Percentiles rank a stretch among this genome's conserved stretches.
Conservation (phyloP, 2,888 invertebrate species). For the Acrocyrtus sp. region DNA sequence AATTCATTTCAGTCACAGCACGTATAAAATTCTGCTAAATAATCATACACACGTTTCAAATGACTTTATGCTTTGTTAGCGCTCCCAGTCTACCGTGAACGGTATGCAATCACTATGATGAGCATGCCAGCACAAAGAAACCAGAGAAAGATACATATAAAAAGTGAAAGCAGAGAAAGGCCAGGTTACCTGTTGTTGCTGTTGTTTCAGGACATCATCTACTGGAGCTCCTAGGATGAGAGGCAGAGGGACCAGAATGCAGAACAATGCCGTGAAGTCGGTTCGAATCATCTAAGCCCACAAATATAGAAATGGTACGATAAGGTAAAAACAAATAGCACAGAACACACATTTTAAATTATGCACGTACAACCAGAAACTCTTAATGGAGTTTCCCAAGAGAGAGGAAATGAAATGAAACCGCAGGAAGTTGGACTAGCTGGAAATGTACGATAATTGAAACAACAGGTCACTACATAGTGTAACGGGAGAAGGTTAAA, state of each 20-base stretch:
- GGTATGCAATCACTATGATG: too few relatives aligned
- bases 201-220: constrained; percentile 62
- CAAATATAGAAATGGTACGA: background rate
- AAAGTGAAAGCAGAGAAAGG: constrained; percentile 3
- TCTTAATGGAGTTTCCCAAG: too few relatives aligned
- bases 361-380: background rate
- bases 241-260: constrained; percentile 60
- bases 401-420: constrained; percentile 33
- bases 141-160: background rate
- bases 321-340: background rate
- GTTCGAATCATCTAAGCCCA: constrained; percentile 60
- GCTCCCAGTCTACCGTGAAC: too few relatives aligned
- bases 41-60: too few relatives aligned
- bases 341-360: background rate
- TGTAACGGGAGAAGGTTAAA: background rate
- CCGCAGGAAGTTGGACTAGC: constrained; percentile 31
- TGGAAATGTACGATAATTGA: background rate
- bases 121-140: too few relatives aligned
- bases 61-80: too few relatives aligned
- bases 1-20: background rate
- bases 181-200: constrained; percentile 55
- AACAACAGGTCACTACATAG: background rate
- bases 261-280: constrained; percentile 59
- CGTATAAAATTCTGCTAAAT: background rate
- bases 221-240: constrained; percentile 62